Evolutionary conservation across 2,888 invertebrate species (phyloP), one percentile per base, ranked within the genome.

Genomic region (Entomobrya multifasciata): DNA sequence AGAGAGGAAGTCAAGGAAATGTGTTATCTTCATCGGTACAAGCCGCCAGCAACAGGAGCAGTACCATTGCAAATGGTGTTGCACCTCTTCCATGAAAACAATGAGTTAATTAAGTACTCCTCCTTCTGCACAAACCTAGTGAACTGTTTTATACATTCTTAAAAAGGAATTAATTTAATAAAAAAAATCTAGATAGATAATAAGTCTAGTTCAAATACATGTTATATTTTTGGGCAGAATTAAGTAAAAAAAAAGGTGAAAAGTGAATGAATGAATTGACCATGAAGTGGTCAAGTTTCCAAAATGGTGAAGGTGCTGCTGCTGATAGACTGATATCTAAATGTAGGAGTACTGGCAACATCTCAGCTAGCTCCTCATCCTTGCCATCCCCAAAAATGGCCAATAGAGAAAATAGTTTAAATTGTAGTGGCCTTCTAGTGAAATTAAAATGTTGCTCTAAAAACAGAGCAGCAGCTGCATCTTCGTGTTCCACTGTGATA

Each of bases 1-100:
- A 78, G 70, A n/a, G n/a, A 84, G 84, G 84, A 84, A 84, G 78
- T 78, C 52, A 83, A 83, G 84, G 77, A 84, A 84, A 77, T 84
- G 84, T 84, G 84, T 84, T 84, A 84, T 84, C 84, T 41, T 47
- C 8, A 60, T 47, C 67, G 49, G 36, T n/a, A 49, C 49, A 36
- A 44, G n/a, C 78, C 25, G 13, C 6, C 60, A 62, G 10, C 67
- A 27, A 20, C 62, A 44, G 15, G 36, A 52, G n/a, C 70, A 74
- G 6, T 36, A 57, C 57, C 76, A 76, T 36, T 76, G 6, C 30
- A 6, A 44, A 15, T 76, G 76, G 76, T 17, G 55, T 36, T 57
- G 55, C 55, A 57, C 76, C 76, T 52, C 52, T 55, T 36, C 52
- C 57, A 57, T 76, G 47, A 57, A 72, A 76, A 76, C 76, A 76